Base-by-base conservation (phyloP, 1,140 invertebrate species). In the Stegodyphus dumicola region DNA sequence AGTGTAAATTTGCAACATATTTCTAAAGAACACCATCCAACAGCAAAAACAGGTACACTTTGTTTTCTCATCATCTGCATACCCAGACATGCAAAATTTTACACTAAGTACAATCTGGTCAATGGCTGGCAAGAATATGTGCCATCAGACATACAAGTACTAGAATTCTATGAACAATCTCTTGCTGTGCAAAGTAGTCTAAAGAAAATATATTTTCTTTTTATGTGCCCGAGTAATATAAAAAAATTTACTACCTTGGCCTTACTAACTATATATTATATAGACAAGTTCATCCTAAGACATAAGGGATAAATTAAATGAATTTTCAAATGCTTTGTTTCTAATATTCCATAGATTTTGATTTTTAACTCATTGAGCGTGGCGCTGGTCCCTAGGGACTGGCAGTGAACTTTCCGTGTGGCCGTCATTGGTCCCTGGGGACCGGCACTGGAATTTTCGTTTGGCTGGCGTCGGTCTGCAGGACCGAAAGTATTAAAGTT, bases 121-220 rank as follows among this genome's bases (percentile, higher is more conserved):
- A 64, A 52, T 75, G 71, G 70, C 51, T 5, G 66, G 33, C 18
- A 83, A 60, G 65, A 77, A 56, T n/a, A 53, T 56, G 18, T 66
- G 65, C 80, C 70, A 83, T 49, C 71, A 67, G 49, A 85, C 81
- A 85, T 51, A 64, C 77, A 85, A 85, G 81, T 85, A 85, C 81
- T 85, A 83, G 33, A 56, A n/a, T 77, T 56, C 69, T 71, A 65
- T 56, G 52, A 13, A 65, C 66, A 18, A 7, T 15, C n/a, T 85
- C 80, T 65, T 17, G 65, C 74, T 76, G 81, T 85, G 81, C 81
- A 85, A 85, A 85, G 81, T 85, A 85, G 81, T 85, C 81, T 85
- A 85, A 85, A 76, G 81, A 85, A 85, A 85, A 85, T 85, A 85
- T 85, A 85, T 85, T 10, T 85, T 77, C 74, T 85, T 85, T 13